Evolutionary conservation across 2,113 vertebrate genomes (phyloP), one percentile per base, ranked within the genome.

Genomic region (Solea solea): DNA sequence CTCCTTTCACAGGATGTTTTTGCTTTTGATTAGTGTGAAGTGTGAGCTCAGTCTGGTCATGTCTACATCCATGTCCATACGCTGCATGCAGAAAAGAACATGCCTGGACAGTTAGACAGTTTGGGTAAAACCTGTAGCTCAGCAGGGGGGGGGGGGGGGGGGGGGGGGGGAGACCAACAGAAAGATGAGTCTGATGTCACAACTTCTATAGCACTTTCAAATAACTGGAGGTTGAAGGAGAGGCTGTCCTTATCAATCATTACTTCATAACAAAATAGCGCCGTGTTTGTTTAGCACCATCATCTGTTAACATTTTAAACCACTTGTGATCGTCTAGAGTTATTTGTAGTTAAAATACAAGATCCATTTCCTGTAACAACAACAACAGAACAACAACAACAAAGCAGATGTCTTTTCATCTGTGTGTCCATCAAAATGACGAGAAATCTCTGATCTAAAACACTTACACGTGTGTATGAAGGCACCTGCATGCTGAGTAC

Each of bases 1-100:
- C 58, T 59, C 10, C n/a, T 55, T 62, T 59, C 28, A 27, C 34
- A 68, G 73, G 73, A 72, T 67, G 72, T 80, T 78, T 75, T 60
- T 69, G 49, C 16, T 76, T 76, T 73, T 71, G 41, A 82, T 82
- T 45, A 59, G 51, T 56, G 50, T 58, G 48, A 48, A 55, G 48
- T 61, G 61, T 28, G 64, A n/a, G 40, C 51, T 40, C 21, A 41
- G 42, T 69, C 57, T 48, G 51, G 28, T 65, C 57, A 62, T 27
- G 69, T 69, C 69, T 50, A 0, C 0, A 21, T 67, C 52, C 25
- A 21, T 28, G 8, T 70, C 16, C 15, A 21, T 28, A n/a, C 49
- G 13, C 3, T 46, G 21, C 21, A 52, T 64, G 11, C 28, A 39
- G 21, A 21, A 21, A 21, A 21, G 21, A 21, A 21, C 21, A 21